phyloP scores from a whole-genome alignment of 2,113 vertebrate species.

The Vidua macroura region DNA sequence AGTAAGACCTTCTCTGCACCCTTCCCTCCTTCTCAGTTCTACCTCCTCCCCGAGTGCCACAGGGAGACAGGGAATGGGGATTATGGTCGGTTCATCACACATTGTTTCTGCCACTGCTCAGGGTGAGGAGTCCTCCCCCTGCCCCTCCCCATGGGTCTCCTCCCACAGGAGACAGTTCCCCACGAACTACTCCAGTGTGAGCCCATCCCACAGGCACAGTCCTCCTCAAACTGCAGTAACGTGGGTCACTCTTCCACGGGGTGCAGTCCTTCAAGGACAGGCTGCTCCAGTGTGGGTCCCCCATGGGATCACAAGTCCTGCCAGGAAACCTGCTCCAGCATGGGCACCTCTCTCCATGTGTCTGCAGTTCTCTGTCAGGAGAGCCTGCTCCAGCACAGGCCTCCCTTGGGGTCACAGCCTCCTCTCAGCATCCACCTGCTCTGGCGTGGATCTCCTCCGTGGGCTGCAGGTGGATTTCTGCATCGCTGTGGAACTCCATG shows the following conservation, averaged over 20 bases:
- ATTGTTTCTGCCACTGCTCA: neutral
- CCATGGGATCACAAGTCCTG: neutral
- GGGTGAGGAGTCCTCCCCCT: neutral
- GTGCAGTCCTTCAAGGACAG: neutral
- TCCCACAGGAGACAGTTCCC: neutral
- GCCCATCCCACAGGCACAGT: neutral
- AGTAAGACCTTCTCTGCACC: neutral
- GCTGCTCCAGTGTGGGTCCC: neutral
- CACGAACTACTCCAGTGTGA: accelerated
- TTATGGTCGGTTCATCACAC: neutral
- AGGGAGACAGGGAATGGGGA: neutral
- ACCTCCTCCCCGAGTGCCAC: accelerated
- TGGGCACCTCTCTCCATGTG: neutral
- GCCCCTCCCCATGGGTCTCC: neutral
- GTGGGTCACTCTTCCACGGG: neutral
- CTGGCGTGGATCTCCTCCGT: accelerated
- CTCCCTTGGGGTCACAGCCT: neutral
- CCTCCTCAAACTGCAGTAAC: neutral
- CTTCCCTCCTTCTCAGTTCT: neutral
- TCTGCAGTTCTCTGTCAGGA: neutral
- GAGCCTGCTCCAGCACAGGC: neutral
- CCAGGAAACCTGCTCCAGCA: accelerated
- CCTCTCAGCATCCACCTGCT: neutral
- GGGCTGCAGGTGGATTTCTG: neutral
- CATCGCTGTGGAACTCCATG: neutral